Conservation (phyloP, 2,888 invertebrate species). For the Rhodophaea formosa region DNA sequence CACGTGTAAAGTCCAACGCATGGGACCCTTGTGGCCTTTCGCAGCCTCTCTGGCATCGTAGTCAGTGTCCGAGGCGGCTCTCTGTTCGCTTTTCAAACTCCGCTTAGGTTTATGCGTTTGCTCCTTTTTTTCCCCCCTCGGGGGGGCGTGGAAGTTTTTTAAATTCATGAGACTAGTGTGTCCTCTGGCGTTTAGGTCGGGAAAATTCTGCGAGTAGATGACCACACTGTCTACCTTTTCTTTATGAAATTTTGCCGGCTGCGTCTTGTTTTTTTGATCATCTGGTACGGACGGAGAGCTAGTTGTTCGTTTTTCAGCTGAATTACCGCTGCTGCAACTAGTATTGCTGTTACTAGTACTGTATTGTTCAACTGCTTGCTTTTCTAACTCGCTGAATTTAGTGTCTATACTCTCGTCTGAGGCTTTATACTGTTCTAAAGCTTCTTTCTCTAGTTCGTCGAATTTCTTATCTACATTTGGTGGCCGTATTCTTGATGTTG, state of each 20-base stretch:
- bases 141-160: constrained; percentile 80
- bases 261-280: constrained; percentile 47
- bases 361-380: constrained; percentile 85
- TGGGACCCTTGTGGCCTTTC: constrained; percentile 54
- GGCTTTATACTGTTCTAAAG: constrained; percentile 82
- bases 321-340: constrained; percentile 71
- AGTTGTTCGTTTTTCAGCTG: constrained; percentile 55
- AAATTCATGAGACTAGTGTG: constrained; percentile 69
- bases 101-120: constrained; percentile 54
- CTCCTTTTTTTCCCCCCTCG: constrained; percentile 78
- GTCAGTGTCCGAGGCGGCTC: constrained; percentile 71
- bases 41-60: constrained; percentile 56
- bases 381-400: constrained; percentile 83
- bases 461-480: constrained; percentile 65
- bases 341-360: constrained; percentile 75
- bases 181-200: constrained; percentile 59
- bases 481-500: constrained; percentile 53
- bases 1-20: constrained; percentile 65
- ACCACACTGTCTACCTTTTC: constrained; percentile 70
- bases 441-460: constrained; percentile 82
- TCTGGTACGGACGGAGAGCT: constrained; percentile 46
- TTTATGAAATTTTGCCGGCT: constrained; percentile 66
- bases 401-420: constrained; percentile 80
- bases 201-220: constrained; percentile 74
- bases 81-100: constrained; percentile 57